A percentile compares a stretch with the other conserved stretches of the same genome.
Conservation (phyloP, 2,797 vertebrate genomes). For the Acridotheres tristis region DNA sequence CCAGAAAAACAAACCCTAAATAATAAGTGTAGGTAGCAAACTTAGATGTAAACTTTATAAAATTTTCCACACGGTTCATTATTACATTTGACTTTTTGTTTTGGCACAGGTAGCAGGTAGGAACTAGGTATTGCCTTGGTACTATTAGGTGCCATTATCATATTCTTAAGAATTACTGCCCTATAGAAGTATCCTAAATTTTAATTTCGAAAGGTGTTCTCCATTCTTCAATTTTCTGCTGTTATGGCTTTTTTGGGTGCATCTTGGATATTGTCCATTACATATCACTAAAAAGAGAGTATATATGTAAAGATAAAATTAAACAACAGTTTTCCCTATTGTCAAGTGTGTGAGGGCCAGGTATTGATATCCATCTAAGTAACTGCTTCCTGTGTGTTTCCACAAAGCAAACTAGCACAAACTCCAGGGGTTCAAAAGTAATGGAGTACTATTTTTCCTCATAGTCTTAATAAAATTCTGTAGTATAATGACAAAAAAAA, state of each 20-base stretch:
- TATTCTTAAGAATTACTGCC: neutral
- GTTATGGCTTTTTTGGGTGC: accelerated
- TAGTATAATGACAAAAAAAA: neutral
- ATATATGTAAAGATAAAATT: neutral
- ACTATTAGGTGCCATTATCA: neutral
- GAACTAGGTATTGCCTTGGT: neutral
- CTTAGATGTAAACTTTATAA: neutral
- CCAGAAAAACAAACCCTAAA: neutral
- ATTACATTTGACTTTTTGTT: neutral
- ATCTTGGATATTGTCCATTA: neutral
- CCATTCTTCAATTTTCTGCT: neutral
- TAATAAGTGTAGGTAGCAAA: neutral
- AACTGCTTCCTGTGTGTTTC: neutral
- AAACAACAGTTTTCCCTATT: neutral
- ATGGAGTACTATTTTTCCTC: neutral
- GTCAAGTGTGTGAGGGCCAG: neutral
- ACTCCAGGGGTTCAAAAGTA: neutral
- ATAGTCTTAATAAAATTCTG: neutral
- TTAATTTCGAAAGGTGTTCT: neutral
- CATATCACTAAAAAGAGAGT: neutral
- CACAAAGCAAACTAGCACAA: neutral
- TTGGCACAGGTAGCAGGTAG: neutral
- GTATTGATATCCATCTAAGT: neutral
- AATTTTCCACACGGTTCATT: neutral
- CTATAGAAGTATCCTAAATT: neutral